A percentile compares a stretch with the other conserved stretches of the same genome.
These are phyloP conservation scores for Panthera uncia DNA, from an alignment of 2,113 vertebrate species.

Conservation along the genomic window DNA sequence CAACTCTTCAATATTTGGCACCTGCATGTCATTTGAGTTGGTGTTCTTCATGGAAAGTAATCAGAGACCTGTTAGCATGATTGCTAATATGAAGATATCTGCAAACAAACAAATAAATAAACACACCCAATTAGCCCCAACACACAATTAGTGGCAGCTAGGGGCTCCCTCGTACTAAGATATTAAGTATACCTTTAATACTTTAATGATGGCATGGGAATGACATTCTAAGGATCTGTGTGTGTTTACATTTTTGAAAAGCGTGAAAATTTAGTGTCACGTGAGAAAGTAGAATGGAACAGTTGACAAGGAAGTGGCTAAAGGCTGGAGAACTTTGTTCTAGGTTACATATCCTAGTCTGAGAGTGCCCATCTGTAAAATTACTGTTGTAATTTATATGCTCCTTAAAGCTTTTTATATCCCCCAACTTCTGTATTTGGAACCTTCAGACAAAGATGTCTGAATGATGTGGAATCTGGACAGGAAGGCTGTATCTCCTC, in stretches of 20 bases:
- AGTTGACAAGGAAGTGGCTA: background rate
- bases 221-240: background rate
- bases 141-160: background rate
- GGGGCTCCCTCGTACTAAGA: background rate
- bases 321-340: background rate
- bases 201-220: background rate
- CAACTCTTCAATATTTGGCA: background rate
- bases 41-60: background rate
- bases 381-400: background rate
- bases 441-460: background rate
- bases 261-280: background rate
- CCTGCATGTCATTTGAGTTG: background rate
- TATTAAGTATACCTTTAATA: background rate
- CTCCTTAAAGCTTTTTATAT: background rate
- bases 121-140: no score
- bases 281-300: background rate
- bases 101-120: background rate
- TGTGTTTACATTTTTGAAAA: background rate
- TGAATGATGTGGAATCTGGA: background rate
- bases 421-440: background rate
- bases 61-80: background rate
- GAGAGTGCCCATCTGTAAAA: background rate
- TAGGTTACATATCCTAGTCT: background rate
- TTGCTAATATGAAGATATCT: background rate
- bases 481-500: background rate